A percentile compares a stretch with the other conserved stretches of the same genome.
Conservation (phyloP, 2,888 invertebrate genomes). For the Agonopterix alstromeriana region DNA sequence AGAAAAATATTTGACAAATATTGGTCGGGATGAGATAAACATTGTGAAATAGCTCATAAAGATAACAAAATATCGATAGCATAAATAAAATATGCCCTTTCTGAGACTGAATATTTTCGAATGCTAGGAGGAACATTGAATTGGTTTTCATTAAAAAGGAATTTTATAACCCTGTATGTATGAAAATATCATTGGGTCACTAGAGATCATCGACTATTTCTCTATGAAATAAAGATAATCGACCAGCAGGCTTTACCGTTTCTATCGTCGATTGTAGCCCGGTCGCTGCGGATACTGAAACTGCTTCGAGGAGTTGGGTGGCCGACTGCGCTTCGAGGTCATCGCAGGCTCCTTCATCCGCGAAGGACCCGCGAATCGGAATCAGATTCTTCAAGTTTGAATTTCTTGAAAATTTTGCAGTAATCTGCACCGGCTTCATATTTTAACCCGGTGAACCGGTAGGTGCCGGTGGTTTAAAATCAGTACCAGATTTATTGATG, state of each 20-base stretch:
- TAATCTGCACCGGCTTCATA: too few relatives aligned
- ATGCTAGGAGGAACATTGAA: neutral
- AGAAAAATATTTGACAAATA: conserved; percentile 2
- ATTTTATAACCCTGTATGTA: conserved; percentile 7
- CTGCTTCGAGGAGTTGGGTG: conserved; percentile 1
- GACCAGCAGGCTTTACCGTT: conserved; percentile 7
- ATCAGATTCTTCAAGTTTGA: conserved; percentile 3
- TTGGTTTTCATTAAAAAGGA: neutral
- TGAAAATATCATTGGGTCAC: conserved; percentile 6
- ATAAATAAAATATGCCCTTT: neutral
- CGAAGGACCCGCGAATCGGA: conserved; percentile 4
- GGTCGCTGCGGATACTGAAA: conserved; percentile 5
- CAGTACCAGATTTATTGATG: too few relatives aligned
- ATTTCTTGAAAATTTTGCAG: too few relatives aligned
- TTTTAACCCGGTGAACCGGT: too few relatives aligned
- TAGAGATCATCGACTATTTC: conserved; percentile 2
- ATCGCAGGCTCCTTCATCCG: conserved; percentile 4
- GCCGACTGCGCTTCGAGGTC: conserved; percentile 3
- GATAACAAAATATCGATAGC: conserved; percentile 2
- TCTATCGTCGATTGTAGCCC: conserved; percentile 5
- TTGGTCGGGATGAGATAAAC: conserved; percentile 1
- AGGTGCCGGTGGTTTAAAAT: too few relatives aligned
- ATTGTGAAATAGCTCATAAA: conserved; percentile 1
- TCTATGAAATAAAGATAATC: conserved; percentile 1
- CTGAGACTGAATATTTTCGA: neutral